Base-by-base conservation (phyloP, 2,888 invertebrate genomes). In the Dromius quadrimaculatus region DNA sequence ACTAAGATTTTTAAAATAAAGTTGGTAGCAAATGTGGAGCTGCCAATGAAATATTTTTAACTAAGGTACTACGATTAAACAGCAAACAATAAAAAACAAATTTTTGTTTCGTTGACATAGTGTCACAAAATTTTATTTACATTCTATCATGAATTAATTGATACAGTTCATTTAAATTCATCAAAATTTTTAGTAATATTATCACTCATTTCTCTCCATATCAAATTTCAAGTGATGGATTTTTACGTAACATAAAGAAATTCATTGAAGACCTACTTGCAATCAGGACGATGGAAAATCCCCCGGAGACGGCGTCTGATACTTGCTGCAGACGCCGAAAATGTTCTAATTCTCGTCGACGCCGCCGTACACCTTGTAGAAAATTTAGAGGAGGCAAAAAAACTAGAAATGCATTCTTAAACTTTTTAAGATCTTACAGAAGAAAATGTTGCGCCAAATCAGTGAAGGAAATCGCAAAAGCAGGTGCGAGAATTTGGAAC, bases 371-470 rank as follows among this genome's bases (percentile, higher is more conserved):
- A 8, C 2, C 3, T n/a, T 22, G 22, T 11, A n/a, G 47, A 0
- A 47, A 47, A 23, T 47, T 47, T 13, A n/a, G 47, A 1, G 47
- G 20, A 5, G 23, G 47, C 6, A 47, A 22, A 11, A 47, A 47
- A 8, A 47, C 47, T 6, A 9, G 47, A 1, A 47, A 47, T n/a
- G 47, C 47, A 5, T 47, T 47, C 11, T 13, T 47, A 1, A 47
- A 47, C 4, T 47, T 47, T 13, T 3, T 47, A 15, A 20, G 23
- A 13, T 20, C 47, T 2, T 47, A 47, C 11, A 11, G 47, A 11
- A 20, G 20, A 6, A 22, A 8, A 6, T 47, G 47, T 6, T 47
- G 47, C n/a, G 47, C 22, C n/a, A 22, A 8, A 6, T 22, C 9
- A 6, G 47, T 47, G 5, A 47, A 47, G 5, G 23, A 47, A 22